Base-by-base conservation (phyloP, 2,797 vertebrate species). In the Artibeus lituratus region DNA sequence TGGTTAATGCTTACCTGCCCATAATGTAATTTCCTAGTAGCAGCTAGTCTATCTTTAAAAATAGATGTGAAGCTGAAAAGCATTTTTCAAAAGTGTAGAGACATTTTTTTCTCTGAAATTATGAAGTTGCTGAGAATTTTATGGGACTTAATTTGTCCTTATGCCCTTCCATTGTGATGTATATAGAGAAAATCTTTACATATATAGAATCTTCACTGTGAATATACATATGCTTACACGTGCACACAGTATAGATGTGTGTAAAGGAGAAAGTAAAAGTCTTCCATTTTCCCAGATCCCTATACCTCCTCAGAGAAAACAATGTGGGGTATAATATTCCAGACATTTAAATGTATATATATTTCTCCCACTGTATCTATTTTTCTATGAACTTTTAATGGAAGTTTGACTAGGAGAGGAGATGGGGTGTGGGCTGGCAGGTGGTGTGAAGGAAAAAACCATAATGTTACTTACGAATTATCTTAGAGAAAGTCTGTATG, bases 91-190 rank as follows among this genome's bases (percentile, higher is more conserved):
- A 88, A 93, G 37, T 94, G 35, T 80, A 7, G 39, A 94, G 32
- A 70, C 12, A 9, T 81, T 81, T 82, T 78, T 11, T 9, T 7
- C 12, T 32, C 57, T 65, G 49, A 29, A 86, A 73, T 69, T 87
- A 78, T 78, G 57, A 94, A 89, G 16, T 94, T 91, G 15, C 15
- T 86, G 70, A 73, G 73, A 51, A 37, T 94, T 91, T 96, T 91
- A 73, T 95, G 69, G 29, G 86, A 72, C 35, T 87, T 90, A 85
- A 47, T 94, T 94, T 93, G 37, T 73, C 57, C 78, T 32, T 86
- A 59, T 72, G 73, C 14, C 74, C 19, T 93, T 93, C n/a, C 22
- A 21, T 81, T 94, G 8, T 29, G 53, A 55, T 70, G 39, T 39
- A 24, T 72, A 72, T 72, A 39, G 26, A 59, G 55, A 59, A 59